Conservation (phyloP, 2,113 vertebrate species). For the Scolopax mira region DNA sequence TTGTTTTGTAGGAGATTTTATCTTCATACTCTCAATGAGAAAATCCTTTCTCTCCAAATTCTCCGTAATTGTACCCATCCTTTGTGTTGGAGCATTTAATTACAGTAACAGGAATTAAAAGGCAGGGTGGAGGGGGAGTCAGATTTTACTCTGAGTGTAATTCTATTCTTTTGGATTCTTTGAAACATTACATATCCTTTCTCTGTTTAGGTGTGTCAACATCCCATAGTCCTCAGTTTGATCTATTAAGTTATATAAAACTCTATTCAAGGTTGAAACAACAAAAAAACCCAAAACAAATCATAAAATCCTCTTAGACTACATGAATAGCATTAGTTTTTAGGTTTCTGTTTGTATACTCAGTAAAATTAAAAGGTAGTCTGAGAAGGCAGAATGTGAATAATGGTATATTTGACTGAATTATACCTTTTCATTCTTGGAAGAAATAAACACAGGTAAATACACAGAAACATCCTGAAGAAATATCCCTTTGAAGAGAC, state of each 20-base stretch:
- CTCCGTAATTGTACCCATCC: neutral
- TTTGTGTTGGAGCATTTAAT: neutral
- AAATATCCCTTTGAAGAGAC: slow-evolving; percentile 77
- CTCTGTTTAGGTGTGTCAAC: neutral
- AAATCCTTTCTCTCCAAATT: neutral
- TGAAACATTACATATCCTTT: neutral
- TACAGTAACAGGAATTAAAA: neutral
- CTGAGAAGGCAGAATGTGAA: neutral
- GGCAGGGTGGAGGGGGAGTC: too few relatives aligned
- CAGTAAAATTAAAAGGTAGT: neutral
- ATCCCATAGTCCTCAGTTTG: neutral
- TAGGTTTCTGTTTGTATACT: neutral
- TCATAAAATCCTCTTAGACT: neutral
- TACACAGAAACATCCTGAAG: neutral
- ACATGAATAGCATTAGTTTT: neutral
- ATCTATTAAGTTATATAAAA: neutral
- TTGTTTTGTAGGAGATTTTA: neutral
- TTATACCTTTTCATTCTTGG: neutral
- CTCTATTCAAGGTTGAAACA: neutral
- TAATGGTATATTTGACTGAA: neutral
- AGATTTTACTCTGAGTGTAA: neutral
- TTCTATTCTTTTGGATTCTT: neutral
- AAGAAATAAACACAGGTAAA: neutral
- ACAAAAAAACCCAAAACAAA: too few relatives aligned
- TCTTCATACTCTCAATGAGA: neutral